Base-by-base conservation (phyloP, 2,888 invertebrate species). In the Pyrochroa serraticornis region DNA sequence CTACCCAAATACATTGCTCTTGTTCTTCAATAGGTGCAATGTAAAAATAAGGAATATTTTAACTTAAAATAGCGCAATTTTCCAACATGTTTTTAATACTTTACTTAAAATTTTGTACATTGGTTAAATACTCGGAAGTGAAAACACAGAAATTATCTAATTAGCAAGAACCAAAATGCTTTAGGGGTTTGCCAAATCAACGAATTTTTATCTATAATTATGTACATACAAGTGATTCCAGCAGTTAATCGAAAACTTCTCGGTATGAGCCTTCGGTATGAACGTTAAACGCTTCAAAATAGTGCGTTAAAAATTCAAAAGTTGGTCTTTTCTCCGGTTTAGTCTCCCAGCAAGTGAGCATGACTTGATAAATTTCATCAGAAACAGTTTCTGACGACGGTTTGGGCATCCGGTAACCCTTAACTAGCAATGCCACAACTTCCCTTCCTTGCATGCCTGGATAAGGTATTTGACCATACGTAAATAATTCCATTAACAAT, bases 371-470 rank as follows among this genome's bases (percentile, higher is more conserved):
- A 62, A 98, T 94, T 71, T 93, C 91, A 74, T 97, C 97, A 1
- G 97, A 97, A 67, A 97, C 86, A 71, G 87, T 89, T 73, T 95
- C 95, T 53, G 89, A 89, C 22, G 89, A 84, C 0, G 98, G 98
- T 75, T 95, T 95, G 33, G 95, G 95, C 98, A 98, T 98, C 71
- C 98, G 85, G 82, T 97, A 97, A 47, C 98, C 98, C 69, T 93
- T 87, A 71, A 97, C 95, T 35, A 98, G 93, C 78, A 96, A 94
- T 72, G 97, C 96, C 67, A 98, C 94, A 6, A 98, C 97, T 79
- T 98, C 97, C 43, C 96, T 89, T 56, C 97, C 96, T 75, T 95
- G 94, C 88, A 98, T 91, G 52, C 97, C 97, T 39, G 97, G 97
- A 83, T 98, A 99, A 56, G 98, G 98, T 74, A 97, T 93, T 83